These are phyloP conservation scores for Aptenodytes forsteri DNA, from an alignment of 2,113 vertebrate genomes.

Conservation along the genomic window DNA sequence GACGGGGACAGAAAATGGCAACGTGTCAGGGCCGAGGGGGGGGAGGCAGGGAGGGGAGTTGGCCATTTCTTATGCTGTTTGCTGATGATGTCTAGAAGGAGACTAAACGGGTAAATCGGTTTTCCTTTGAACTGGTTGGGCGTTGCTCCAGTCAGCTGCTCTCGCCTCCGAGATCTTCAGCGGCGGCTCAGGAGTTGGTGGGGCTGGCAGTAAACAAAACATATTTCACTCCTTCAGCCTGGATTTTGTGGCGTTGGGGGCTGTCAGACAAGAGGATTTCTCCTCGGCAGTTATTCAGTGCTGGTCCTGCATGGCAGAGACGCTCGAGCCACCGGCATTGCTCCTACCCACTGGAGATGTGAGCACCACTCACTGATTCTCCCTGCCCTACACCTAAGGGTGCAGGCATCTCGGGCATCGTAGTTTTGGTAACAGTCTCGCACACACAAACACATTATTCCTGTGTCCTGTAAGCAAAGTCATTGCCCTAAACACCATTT, in stretches of 20 bases:
- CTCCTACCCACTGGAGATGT: not conserved
- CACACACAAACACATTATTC: not conserved
- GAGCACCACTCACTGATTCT: not conserved
- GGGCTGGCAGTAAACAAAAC: not conserved
- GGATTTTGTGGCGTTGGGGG: not conserved
- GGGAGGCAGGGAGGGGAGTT: not conserved
- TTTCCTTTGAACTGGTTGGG: not conserved
- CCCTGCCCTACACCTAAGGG: not conserved
- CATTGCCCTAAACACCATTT: not conserved
- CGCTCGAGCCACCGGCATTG: not conserved
- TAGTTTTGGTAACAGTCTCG: not conserved
- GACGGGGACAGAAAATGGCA: conserved; percentile 5
- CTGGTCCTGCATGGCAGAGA: not conserved
- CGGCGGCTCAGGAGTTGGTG: not conserved
- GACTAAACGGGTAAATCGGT: not conserved
- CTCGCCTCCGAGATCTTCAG: not conserved
- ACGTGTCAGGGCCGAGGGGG: not conserved
- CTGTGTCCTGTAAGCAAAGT: not conserved
- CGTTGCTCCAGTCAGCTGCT: not conserved
- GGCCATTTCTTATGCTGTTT: not conserved
- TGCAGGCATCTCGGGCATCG: not conserved
- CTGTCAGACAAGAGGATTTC: not conserved
- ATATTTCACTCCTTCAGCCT: not conserved
- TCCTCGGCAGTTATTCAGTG: not conserved
- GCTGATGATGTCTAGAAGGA: conserved; percentile 4